Conservation (phyloP, 2,113 vertebrate genomes). For the Leptobrachium ailaonicum region DNA sequence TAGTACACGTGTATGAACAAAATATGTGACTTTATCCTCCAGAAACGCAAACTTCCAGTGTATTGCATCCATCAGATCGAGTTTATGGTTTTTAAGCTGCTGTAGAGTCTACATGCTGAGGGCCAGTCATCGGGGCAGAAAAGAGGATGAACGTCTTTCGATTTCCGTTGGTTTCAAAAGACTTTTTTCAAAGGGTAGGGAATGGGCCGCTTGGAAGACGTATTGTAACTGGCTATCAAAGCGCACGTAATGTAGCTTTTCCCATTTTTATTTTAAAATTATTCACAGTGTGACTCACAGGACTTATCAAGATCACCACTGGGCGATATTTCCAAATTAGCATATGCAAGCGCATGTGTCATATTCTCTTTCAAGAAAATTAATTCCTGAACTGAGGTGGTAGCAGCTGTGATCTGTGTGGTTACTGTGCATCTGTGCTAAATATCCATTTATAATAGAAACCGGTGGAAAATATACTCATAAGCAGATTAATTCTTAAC, state of each 20-base stretch:
- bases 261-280: conserved; percentile 53
- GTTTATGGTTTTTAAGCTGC: not conserved
- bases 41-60: too few relatives aligned
- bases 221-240: conserved; percentile 36
- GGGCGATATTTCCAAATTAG: conserved; percentile 47
- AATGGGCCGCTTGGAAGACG: conserved; percentile 43
- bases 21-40: too few relatives aligned
- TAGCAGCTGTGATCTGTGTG: conserved; percentile 39
- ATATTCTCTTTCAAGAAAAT: conserved; percentile 56
- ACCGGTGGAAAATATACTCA: conserved; percentile 40
- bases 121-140: conserved; percentile 25
- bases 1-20: too few relatives aligned
- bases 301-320: conserved; percentile 48
- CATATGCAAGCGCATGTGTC: conserved; percentile 45
- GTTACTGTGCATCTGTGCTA: conserved; percentile 22
- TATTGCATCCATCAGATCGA: too few relatives aligned
- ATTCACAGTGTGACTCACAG: conserved; percentile 49
- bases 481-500: conserved; percentile 46
- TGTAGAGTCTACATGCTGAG: not conserved
- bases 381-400: conserved; percentile 54
- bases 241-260: conserved; percentile 41
- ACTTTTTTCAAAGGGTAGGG: conserved; percentile 7
- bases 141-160: conserved; percentile 28
- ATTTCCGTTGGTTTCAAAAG: conserved; percentile 17
- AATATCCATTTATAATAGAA: conserved; percentile 22